Evolutionary conservation across 2,113 vertebrate genomes (phyloP).

Genomic region (Phrynosoma platyrhinos): DNA sequence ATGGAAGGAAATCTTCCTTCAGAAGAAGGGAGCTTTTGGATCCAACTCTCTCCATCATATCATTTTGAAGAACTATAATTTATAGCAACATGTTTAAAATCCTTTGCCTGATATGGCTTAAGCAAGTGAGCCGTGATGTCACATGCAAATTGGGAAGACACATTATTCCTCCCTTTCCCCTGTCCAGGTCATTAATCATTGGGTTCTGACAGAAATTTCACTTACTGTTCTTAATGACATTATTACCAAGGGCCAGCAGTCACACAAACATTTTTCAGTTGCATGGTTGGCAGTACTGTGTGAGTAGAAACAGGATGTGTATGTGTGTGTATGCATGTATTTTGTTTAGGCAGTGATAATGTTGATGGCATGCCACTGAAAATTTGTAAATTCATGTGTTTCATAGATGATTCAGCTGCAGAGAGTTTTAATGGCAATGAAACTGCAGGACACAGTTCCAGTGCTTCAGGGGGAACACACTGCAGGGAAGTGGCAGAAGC

Average conservation of each 20-base stretch:
- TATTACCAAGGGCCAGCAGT: slow-evolving; percentile 40
- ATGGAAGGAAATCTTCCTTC: background rate
- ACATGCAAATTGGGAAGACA: background rate
- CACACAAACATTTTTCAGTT: slow-evolving; percentile 13
- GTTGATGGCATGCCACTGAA: slow-evolving; percentile 63
- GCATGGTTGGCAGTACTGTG: background rate
- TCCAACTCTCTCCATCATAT: background rate
- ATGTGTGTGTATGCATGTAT: background rate
- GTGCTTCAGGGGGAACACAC: slow-evolving; percentile 80
- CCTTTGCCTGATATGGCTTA: background rate
- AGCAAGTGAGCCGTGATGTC: background rate
- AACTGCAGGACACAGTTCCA: slow-evolving; percentile 80
- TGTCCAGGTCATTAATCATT: background rate
- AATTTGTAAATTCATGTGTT: slow-evolving; percentile 69
- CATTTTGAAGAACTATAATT: slow-evolving; percentile 34
- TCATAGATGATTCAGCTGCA: slow-evolving; percentile 86
- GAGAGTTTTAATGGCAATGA: slow-evolving; percentile 88
- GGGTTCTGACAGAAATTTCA: slow-evolving; percentile 4
- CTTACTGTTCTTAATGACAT: slow-evolving; percentile 10
- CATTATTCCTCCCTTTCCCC: background rate
- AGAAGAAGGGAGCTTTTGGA: background rate
- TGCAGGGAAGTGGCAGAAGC: slow-evolving; percentile 82
- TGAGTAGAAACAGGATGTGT: background rate
- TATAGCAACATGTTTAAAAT: background rate
- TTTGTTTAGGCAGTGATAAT: slow-evolving; percentile 61